A percentile compares a stretch with the other conserved stretches of the same genome.
Conservation (phyloP, 2,113 vertebrate genomes). For the Chlamydotis undulata region DNA sequence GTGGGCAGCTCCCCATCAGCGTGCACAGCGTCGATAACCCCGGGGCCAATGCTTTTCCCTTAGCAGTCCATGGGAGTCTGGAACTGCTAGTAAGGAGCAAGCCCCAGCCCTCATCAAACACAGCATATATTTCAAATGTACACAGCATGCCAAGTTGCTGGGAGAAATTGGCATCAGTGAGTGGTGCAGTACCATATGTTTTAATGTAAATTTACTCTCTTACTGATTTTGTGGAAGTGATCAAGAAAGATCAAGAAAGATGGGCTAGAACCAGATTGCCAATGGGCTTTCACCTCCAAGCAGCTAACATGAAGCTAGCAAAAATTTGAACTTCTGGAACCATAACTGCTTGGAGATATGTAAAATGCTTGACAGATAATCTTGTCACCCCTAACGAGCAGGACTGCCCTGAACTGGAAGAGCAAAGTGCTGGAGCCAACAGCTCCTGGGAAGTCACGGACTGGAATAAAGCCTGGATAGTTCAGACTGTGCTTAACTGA, state of each 20-base stretch:
- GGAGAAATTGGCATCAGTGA: not conserved
- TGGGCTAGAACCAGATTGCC: not conserved
- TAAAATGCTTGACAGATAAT: not conserved
- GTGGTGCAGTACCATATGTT: not conserved
- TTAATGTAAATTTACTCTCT: not conserved
- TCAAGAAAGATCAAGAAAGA: not conserved
- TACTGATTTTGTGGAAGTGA: not conserved
- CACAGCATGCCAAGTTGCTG: not conserved
- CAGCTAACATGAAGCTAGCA: not conserved
- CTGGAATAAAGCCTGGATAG: not conserved
- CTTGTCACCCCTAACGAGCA: not conserved
- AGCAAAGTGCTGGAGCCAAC: not conserved
- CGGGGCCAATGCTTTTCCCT: not conserved
- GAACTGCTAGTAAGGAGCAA: not conserved
- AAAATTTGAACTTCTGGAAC: not conserved
- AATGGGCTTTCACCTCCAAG: not conserved
- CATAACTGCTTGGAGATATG: not conserved
- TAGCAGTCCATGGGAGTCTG: not conserved
- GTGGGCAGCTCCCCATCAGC: fast-evolving
- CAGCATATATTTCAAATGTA: not conserved
- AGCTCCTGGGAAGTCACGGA: not conserved
- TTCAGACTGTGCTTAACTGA: not conserved
- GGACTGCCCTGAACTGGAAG: not conserved
- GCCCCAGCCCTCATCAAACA: not conserved
- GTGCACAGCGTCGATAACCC: fast-evolving